Conservation (phyloP, 1,140 invertebrate species). For the Drosophila kepulauana region DNA sequence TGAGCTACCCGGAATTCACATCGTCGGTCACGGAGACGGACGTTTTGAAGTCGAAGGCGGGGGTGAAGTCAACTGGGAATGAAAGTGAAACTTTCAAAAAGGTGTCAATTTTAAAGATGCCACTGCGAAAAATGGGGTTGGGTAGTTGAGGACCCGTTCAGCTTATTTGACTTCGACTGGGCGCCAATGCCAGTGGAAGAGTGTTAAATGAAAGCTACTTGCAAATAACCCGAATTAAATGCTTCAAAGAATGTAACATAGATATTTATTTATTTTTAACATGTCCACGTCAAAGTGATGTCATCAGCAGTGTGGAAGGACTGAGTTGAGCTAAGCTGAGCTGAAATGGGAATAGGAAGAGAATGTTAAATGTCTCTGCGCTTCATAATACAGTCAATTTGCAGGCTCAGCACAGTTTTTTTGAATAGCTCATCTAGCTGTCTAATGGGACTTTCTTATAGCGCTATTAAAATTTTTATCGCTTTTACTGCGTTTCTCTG, state of each 20-base stretch:
- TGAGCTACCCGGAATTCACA: slow-evolving; percentile 65
- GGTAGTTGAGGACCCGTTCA: slow-evolving; percentile 32
- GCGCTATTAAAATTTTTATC: slow-evolving; percentile 17
- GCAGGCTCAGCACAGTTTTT: background rate
- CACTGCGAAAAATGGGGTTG: slow-evolving; percentile 51
- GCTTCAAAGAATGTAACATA: slow-evolving; percentile 8
- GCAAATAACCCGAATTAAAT: slow-evolving; percentile 31
- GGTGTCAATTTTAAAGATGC: slow-evolving; percentile 74
- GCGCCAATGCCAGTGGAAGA: background rate
- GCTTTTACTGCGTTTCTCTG: slow-evolving; percentile 26
- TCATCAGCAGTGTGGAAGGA: slow-evolving; percentile 32
- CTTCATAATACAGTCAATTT: slow-evolving; percentile 8
- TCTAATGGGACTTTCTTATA: slow-evolving; percentile 17
- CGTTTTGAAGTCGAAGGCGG: slow-evolving; percentile 10
- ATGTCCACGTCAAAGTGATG: slow-evolving; percentile 48
- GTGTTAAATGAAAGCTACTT: slow-evolving; percentile 45
- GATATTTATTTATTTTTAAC: slow-evolving; percentile 34
- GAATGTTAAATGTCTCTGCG: background rate
- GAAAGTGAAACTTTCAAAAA: slow-evolving; percentile 81
- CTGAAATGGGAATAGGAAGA: background rate
- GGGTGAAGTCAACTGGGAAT: slow-evolving; percentile 45
- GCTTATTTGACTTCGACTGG: slow-evolving; percentile 36
- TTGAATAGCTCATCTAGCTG: slow-evolving; percentile 4
- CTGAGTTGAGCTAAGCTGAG: background rate
- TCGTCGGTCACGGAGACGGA: slow-evolving; percentile 34